Evolutionary conservation across 2,797 vertebrate genomes (phyloP).

Genomic region (Phrynocephalus vlangalii): DNA sequence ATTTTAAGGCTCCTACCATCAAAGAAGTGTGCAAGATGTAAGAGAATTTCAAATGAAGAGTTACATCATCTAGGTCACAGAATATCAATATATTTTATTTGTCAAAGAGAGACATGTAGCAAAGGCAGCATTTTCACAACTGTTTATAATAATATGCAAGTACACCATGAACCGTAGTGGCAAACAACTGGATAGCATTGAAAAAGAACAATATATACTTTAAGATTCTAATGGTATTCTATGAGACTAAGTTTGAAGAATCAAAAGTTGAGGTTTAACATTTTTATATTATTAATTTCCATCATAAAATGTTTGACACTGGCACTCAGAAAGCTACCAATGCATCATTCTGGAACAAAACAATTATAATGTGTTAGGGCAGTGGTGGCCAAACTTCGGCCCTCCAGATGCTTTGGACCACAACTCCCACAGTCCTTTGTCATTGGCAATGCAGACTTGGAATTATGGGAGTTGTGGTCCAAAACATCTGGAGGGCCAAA

Average conservation of each 20-base stretch:
- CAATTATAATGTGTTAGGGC: neutral
- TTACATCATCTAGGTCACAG: neutral
- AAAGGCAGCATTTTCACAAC: neutral
- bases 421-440: no score
- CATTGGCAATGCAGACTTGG: no score
- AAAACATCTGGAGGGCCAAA: no score
- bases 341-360: neutral
- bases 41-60: neutral
- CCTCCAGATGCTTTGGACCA: no score
- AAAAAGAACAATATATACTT: neutral
- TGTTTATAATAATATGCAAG: constrained; percentile 27
- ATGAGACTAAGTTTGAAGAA: neutral
- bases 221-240: neutral
- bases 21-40: neutral
- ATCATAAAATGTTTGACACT: neutral
- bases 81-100: constrained; percentile 15
- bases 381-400: no score
- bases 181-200: neutral
- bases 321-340: neutral
- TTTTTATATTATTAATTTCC: neutral
- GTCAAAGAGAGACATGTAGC: neutral
- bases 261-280: neutral
- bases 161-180: neutral
- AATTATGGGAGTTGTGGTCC: no score
- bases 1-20: constrained; percentile 14